Evolutionary conservation across 1,140 invertebrate genomes (phyloP), one percentile per base, ranked within the genome.

Genomic region (Planococcus citri): DNA sequence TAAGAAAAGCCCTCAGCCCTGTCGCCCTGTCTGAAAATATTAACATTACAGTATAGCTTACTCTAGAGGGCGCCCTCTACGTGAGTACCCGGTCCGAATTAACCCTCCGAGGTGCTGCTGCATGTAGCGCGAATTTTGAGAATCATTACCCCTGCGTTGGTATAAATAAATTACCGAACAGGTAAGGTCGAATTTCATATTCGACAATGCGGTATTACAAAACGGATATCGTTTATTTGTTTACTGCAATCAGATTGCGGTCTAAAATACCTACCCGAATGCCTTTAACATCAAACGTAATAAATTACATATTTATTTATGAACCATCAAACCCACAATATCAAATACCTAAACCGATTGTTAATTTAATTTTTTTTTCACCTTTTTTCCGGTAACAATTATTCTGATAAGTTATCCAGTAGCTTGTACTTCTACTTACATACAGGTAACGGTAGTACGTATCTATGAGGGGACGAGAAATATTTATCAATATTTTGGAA

Each of bases 141-240:
- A 51, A 51, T 51, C 41, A 51, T 51, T 51, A 37, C 41, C 29
- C 41, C 41, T 51, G 17, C 29, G 12, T 51, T 14, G 17, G n/a
- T 51, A 51, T n/a, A 51, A 51, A 51, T 51, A 51, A 51, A 51
- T 51, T 51, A 51, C 41, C 3, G 17, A 51, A 51, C 41, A 51
- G 41, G 41, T 51, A 51, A 51, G 41, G 41, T 51, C 41, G 41
- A 51, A 51, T 51, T 51, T 51, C 41, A 51, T 51, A 51, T 51
- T 51, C 41, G 41, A 51, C 41, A 51, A 51, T 51, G 41, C 41
- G 41, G 41, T 51, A 51, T 51, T 51, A 51, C 41, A 51, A 4
- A 51, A 51, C 41, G 41, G 41, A 51, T 51, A 51, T 51, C 41
- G 41, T 51, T 37, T 51, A 51, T 51, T 51, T 51, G 41, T 51